phyloP scores from a whole-genome alignment of 2,888 invertebrate genomes.

The Drosophila paracracens region DNA sequence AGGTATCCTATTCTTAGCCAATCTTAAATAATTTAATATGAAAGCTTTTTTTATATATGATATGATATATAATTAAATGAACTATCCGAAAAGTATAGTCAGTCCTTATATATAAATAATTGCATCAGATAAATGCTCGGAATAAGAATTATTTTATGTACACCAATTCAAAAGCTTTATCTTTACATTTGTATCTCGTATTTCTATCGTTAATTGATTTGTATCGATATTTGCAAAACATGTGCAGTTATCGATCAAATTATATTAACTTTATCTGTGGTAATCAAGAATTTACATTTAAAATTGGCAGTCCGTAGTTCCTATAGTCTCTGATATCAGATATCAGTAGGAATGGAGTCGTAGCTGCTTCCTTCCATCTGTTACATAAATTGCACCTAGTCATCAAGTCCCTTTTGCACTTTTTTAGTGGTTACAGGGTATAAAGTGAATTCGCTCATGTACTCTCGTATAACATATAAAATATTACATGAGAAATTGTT shows the following conservation, averaged over 20 bases:
- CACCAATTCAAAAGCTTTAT: background rate
- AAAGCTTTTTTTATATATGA: too few species aligned
- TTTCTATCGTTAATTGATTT: background rate
- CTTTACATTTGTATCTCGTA: background rate
- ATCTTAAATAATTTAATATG: too few species aligned
- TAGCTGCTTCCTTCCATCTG: background rate
- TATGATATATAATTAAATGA: too few species aligned
- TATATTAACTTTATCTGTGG: background rate
- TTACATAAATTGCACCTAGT: background rate
- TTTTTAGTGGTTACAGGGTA: background rate
- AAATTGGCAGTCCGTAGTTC: too few species aligned
- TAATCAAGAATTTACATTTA: background rate
- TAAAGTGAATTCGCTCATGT: background rate
- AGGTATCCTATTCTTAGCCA: too few species aligned
- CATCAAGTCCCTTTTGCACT: background rate
- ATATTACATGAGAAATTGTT: conserved; percentile 56
- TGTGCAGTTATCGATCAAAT: background rate
- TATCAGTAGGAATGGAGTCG: background rate
- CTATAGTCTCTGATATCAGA: background rate
- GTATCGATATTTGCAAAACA: background rate
- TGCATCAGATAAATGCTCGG: background rate
- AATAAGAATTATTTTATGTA: background rate
- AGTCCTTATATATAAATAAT: background rate
- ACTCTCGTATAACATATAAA: conserved; percentile 17
- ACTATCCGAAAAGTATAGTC: background rate